These are phyloP conservation scores for Sparus aurata DNA, from an alignment of 2,797 vertebrate species.

Conservation along the genomic window DNA sequence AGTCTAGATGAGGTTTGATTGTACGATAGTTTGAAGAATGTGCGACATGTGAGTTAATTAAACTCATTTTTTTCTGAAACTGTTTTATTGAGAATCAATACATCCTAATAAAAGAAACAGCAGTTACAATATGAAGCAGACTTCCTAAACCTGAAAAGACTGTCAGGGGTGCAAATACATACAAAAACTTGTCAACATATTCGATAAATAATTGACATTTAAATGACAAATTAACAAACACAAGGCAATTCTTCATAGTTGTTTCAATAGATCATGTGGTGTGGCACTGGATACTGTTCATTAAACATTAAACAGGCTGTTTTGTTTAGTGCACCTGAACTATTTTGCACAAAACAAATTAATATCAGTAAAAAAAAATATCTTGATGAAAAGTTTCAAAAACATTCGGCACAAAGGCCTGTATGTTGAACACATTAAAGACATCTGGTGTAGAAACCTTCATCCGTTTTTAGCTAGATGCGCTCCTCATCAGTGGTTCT, in stretches of 20 bases:
- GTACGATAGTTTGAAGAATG: neutral
- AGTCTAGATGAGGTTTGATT: neutral
- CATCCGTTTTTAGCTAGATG: neutral
- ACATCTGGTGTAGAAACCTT: neutral
- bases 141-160: neutral
- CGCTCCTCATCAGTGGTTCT: neutral
- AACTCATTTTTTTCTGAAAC: constrained; percentile 1
- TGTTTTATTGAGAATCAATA: constrained; percentile 18
- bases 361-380: neutral
- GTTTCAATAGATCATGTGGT: neutral
- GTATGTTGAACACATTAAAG: neutral
- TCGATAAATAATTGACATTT: neutral
- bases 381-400: neutral
- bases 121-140: constrained; percentile 5
- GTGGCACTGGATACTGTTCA: neutral
- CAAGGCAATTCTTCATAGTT: neutral
- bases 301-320: neutral
- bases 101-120: constrained; percentile 14
- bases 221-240: constrained; percentile 20
- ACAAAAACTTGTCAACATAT: neutral
- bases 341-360: constrained; percentile 24
- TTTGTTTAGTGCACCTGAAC: neutral
- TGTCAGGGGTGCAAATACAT: constrained; percentile 3
- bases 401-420: neutral
- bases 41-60: neutral